Base-by-base conservation (phyloP, 2,888 invertebrate genomes). In the Caenorhabditis uteleia region DNA sequence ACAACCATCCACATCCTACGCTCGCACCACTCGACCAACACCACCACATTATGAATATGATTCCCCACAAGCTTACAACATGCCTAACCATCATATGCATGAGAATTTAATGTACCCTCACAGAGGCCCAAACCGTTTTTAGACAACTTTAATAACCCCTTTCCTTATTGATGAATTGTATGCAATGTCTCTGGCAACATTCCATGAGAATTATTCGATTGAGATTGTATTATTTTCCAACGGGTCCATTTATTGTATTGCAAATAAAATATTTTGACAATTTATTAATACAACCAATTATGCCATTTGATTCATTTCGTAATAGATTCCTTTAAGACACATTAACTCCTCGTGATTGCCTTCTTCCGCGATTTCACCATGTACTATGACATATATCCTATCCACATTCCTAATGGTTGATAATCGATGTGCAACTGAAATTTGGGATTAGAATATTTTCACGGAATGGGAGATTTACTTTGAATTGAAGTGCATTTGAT, bases 381-480 rank as follows among this genome's bases (percentile, higher is more conserved):
- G 77, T 27, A 85, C 83, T 48, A 87, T 81, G 5, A 85, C 85
- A 57, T 84, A 83, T 48, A 87, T 87, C 45, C 83, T 73, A 70
- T 87, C 86, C 20, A 86, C 87, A 25, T 83, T 86, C 70, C 85
- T 81, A 33, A 87, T 85, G 4, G 87, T 86, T 8, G 86, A 86
- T 48, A 87, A 77, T 14, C 87, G 84, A 75, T 85, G 85, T 25
- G 86, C 86, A 21, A 86, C 79, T 78, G 50, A 66, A 77, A 68
- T 26, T 5, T 8, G 5, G n/a, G n/a, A n/a, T n/a, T n/a, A n/a
- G 3, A 33, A 21, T 4, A 21, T 21, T 18, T n/a, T 20, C 21
- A 20, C 6, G 10, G 6, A 16, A 5, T 20, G 7, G 5, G 8
- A 1, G 20, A 60, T 61, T 47, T 26, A 77, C 77, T 76, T 36